phyloP scores from a whole-genome alignment of 2,888 invertebrate genomes.

The Sphaeridia pumilis region DNA sequence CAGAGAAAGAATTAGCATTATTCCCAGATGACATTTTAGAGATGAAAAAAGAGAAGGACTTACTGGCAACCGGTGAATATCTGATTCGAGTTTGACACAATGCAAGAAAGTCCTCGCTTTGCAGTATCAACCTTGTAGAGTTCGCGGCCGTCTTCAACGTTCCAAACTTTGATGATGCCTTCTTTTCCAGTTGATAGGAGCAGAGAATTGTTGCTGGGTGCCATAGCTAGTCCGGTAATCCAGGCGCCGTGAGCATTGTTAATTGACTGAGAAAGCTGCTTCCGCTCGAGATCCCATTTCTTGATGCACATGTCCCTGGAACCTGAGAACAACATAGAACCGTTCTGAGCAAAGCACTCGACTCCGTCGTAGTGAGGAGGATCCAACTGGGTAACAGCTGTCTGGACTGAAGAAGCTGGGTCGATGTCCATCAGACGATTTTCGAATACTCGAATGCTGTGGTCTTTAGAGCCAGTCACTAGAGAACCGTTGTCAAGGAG shows the following conservation, averaged over 20 bases:
- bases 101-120: conserved; percentile 18
- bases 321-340: conserved; percentile 62
- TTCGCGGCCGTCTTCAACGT: conserved; percentile 11
- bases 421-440: neutral
- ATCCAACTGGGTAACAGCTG: conserved; percentile 42
- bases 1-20: neutral
- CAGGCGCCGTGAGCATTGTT: conserved; percentile 29
- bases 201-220: conserved; percentile 21
- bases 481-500: conserved; percentile 54
- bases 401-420: neutral
- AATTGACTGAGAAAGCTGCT: conserved; percentile 17
- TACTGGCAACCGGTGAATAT: conserved; percentile 23
- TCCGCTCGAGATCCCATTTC: conserved; percentile 43
- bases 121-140: conserved; percentile 14
- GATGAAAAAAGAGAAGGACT: too few species aligned
- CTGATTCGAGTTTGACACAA: conserved; percentile 16
- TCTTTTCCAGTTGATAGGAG: conserved; percentile 23
- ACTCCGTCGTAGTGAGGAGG: conserved; percentile 87
- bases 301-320: conserved; percentile 76
- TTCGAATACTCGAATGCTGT: conserved; percentile 54
- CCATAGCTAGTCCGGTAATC: conserved; percentile 27
- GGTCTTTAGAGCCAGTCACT: conserved; percentile 76
- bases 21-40: too few species aligned
- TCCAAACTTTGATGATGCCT: conserved; percentile 31
- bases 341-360: conserved; percentile 59